These are phyloP conservation scores for Equus przewalskii DNA, from an alignment of 2,113 vertebrate species.

Conservation along the genomic window DNA sequence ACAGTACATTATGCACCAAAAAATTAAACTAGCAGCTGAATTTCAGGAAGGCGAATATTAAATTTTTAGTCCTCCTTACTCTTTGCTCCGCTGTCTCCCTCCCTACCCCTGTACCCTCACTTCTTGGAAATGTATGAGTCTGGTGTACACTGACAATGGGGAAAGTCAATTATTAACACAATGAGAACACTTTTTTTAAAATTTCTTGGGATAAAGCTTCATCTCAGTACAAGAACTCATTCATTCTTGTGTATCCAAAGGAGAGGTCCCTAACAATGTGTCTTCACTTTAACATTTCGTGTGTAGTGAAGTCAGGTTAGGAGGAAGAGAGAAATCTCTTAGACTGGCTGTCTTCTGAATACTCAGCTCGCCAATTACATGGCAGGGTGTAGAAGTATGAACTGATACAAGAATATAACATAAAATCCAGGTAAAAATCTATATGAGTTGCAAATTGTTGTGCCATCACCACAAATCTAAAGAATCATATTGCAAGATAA, in stretches of 20 bases:
- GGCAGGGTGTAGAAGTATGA: background rate
- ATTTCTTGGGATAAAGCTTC: background rate
- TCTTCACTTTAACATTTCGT: background rate
- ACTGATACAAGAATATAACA: background rate
- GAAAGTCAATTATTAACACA: background rate
- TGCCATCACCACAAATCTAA: background rate
- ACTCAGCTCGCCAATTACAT: background rate
- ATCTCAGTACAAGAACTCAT: background rate
- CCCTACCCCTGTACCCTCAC: background rate
- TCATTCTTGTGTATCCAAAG: background rate
- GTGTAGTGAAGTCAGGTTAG: background rate
- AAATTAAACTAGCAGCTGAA: conserved; percentile 44
- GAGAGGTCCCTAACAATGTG: background rate
- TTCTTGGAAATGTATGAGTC: background rate
- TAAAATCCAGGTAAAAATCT: background rate
- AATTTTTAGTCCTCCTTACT: background rate
- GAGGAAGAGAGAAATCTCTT: background rate
- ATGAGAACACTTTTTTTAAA: background rate
- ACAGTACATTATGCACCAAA: background rate
- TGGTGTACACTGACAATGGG: background rate
- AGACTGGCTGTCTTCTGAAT: background rate
- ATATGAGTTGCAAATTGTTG: background rate
- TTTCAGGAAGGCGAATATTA: background rate
- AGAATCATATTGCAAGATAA: background rate
- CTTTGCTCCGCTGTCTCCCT: background rate